Percentiles rank a stretch among this genome's conserved stretches.
Evolutionary conservation across 2,113 vertebrate genomes (phyloP).

Genomic region (Pionites leucogaster): DNA sequence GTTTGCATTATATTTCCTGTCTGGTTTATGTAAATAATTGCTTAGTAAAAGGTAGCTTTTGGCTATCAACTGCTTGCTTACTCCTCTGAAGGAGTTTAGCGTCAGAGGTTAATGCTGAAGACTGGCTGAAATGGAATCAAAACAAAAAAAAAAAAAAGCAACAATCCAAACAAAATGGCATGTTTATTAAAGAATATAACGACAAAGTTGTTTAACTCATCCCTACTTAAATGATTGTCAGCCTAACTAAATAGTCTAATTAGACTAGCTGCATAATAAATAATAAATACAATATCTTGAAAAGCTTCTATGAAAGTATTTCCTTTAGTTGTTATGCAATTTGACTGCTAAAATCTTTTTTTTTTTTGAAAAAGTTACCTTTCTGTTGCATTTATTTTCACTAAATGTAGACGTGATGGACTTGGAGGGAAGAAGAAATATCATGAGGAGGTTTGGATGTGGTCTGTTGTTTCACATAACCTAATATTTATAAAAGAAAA

Average conservation of each 20-base stretch:
- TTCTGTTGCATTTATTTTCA: not conserved
- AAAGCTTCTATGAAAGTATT: not conserved
- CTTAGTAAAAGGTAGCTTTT: slow-evolving; percentile 1
- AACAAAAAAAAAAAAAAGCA: not conserved
- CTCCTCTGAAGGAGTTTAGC: slow-evolving; percentile 42
- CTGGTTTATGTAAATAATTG: slow-evolving; percentile 49
- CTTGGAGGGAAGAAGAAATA: not conserved
- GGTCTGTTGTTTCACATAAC: slow-evolving; percentile 17
- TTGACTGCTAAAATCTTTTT: slow-evolving; percentile 16
- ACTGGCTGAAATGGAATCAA: not conserved
- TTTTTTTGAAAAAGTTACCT: not conserved
- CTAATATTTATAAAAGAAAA: not conserved
- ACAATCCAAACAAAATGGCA: not conserved
- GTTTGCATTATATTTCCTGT: slow-evolving; percentile 22
- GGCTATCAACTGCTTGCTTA: slow-evolving; percentile 47
- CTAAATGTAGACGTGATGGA: not conserved
- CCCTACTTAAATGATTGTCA: slow-evolving; percentile 10
- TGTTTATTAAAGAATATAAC: not conserved
- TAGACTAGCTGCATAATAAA: not conserved
- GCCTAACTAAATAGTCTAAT: slow-evolving; percentile 28
- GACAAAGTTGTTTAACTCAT: not conserved
- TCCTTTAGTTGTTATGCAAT: not conserved
- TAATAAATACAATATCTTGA: not conserved
- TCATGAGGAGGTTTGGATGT: not conserved
- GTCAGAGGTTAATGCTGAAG: slow-evolving; percentile 31